phyloP scores from a whole-genome alignment of 1,140 invertebrate species.

The Bombus balteatus region DNA sequence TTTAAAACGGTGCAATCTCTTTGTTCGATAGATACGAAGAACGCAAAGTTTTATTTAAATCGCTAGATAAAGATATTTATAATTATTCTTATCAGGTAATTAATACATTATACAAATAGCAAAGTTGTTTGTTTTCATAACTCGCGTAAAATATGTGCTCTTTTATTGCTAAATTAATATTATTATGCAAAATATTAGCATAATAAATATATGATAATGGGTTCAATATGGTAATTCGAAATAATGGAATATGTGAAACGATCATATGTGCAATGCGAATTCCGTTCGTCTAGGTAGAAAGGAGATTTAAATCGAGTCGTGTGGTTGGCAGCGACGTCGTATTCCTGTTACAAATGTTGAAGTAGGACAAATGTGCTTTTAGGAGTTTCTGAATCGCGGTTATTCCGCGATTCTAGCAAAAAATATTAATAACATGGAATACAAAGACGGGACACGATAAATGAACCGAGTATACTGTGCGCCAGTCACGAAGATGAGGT shows the following conservation, averaged over 20 bases:
- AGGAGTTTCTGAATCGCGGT: not conserved
- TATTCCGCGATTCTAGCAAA: not conserved
- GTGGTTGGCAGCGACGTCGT: not conserved
- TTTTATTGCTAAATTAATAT: no score
- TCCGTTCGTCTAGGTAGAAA: conserved; percentile 3
- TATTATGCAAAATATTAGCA: no score
- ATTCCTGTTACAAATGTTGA: not conserved
- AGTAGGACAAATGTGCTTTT: conserved; percentile 21
- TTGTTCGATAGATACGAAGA: no score
- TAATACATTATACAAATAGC: no score
- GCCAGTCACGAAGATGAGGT: not conserved
- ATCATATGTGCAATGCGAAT: no score
- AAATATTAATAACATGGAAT: conserved; percentile 26
- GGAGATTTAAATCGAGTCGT: conserved; percentile 38
- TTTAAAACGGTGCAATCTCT: no score
- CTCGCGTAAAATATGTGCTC: no score
- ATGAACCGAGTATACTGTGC: not conserved
- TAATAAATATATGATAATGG: no score
- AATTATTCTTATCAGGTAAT: no score
- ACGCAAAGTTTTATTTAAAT: no score
- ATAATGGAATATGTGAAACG: conserved; percentile 14
- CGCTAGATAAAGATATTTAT: no score
- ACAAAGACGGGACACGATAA: not conserved
- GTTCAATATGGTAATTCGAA: conserved; percentile 14
- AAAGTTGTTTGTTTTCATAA: no score